Evolutionary conservation across 2,888 invertebrate species (phyloP), one percentile per base, ranked within the genome.

Genomic region (Rhamnusium bicolor): DNA sequence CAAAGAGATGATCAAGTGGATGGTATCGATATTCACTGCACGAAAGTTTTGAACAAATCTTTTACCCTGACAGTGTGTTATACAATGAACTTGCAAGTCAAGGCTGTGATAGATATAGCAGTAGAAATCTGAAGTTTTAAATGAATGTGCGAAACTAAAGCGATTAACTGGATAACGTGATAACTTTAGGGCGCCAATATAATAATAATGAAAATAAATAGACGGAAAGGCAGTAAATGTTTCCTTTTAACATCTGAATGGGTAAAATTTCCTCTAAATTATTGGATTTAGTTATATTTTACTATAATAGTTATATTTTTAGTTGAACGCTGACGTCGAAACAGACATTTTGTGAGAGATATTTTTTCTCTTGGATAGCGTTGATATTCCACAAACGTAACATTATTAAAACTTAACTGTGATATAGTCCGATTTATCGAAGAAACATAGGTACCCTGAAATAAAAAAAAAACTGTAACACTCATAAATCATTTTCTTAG

Each of bases 181-280:
- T 32, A 58, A 32, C 58, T 58, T 58, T 12, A 16, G 16, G 18
- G 32, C 27, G 19, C 27, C 56, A 27, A 58, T 58, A 58, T 58
- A 21, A 32, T 29, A 32, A 58, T 32, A 58, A 58, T 16, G 58
- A 40, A 40, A n/a, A 40, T 40, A 40, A 19, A 54, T 54, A 24
- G n/a, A n/a, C 54, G 54, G 24, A 54, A 58, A 58, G 18, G 32
- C 58, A 14, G n/a, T 16, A 24, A 16, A 58, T 32, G 29, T 32
- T 16, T 40, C 40, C 40, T 4, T 40, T 40, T 40, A 12, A 5
- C n/a, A 40, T 40, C 4, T 40, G n/a, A n/a, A n/a, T 4, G 40
- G 40, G 40, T n/a, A 0, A 40, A 40, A 40, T 40, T n/a, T n/a
- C n/a, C n/a, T 40, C 40, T 40, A n/a, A 40, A 12, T 40, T 40